These are phyloP conservation scores for Tapera naevia DNA, from an alignment of 2,797 vertebrate genomes.

Conservation along the genomic window DNA sequence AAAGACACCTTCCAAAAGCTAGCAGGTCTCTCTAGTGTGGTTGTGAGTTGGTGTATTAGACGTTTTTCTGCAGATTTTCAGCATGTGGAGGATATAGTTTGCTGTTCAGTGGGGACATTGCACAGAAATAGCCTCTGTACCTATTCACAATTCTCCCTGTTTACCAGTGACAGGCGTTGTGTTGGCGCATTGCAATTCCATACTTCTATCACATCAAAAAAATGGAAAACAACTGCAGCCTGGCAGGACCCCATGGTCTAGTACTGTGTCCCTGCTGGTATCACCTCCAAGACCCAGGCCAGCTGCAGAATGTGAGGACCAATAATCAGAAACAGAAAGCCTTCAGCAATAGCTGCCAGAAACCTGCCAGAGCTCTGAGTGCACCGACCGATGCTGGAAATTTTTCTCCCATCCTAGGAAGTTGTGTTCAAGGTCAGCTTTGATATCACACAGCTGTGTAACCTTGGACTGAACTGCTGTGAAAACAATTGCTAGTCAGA, in stretches of 20 bases:
- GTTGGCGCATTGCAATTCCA: not conserved
- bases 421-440: not conserved
- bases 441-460: not conserved
- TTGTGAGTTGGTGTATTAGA: not conserved
- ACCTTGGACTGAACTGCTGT: not conserved
- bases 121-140: not conserved
- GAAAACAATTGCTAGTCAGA: not conserved
- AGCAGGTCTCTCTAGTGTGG: not conserved
- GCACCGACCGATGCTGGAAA: accelerated
- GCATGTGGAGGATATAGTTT: not conserved
- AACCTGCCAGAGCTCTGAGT: not conserved
- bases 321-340: not conserved
- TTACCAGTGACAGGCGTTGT: not conserved
- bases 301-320: not conserved
- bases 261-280: accelerated
- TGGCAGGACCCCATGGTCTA: not conserved
- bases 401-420: not conserved
- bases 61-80: not conserved
- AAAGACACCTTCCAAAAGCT: not conserved
- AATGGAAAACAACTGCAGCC: not conserved
- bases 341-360: not conserved
- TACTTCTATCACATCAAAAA: not conserved
- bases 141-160: not conserved
- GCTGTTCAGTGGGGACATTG: not conserved
- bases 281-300: not conserved